Conservation (phyloP, 2,888 invertebrate genomes). For the Calameuta pallipes region DNA sequence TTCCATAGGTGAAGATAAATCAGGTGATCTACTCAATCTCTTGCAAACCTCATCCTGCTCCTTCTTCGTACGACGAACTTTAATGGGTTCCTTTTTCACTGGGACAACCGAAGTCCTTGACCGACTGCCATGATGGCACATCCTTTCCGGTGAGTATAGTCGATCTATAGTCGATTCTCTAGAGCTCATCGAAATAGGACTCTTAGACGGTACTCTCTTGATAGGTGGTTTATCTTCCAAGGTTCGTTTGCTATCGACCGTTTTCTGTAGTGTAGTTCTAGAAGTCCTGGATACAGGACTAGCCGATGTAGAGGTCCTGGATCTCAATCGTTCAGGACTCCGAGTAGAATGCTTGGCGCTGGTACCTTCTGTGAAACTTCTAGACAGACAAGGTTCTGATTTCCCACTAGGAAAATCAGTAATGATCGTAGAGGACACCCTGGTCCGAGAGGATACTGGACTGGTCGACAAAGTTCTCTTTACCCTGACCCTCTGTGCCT, state of each 20-base stretch:
- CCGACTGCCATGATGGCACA: slow-evolving; percentile 16
- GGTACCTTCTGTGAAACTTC: background rate
- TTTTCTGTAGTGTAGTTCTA: background rate
- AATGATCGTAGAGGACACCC: slow-evolving; percentile 15
- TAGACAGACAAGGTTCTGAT: slow-evolving; percentile 37
- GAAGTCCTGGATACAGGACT: slow-evolving; percentile 34
- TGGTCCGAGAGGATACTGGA: slow-evolving; percentile 30
- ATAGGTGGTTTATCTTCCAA: slow-evolving; percentile 33
- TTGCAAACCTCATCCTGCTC: slow-evolving; percentile 49
- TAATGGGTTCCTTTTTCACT: slow-evolving; percentile 28
- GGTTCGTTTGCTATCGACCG: slow-evolving; percentile 17
- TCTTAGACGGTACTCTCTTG: slow-evolving; percentile 26
- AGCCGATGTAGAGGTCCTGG: slow-evolving; percentile 32
- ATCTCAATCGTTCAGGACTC: slow-evolving; percentile 24
- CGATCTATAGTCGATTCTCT: slow-evolving; percentile 23
- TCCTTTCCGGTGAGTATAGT: slow-evolving; percentile 19
- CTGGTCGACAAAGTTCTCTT: slow-evolving; percentile 37
- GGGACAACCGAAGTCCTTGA: slow-evolving; percentile 23
- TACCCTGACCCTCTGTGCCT: slow-evolving; percentile 30
- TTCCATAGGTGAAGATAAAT: slow-evolving; percentile 72
- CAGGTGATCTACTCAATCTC: slow-evolving; percentile 68
- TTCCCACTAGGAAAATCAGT: slow-evolving; percentile 34
- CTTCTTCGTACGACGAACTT: slow-evolving; percentile 42
- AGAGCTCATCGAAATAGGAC: slow-evolving; percentile 24
- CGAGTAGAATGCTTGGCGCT: slow-evolving; percentile 22